phyloP scores from a whole-genome alignment of 2,888 invertebrate species.

The Pherbina coryleti region DNA sequence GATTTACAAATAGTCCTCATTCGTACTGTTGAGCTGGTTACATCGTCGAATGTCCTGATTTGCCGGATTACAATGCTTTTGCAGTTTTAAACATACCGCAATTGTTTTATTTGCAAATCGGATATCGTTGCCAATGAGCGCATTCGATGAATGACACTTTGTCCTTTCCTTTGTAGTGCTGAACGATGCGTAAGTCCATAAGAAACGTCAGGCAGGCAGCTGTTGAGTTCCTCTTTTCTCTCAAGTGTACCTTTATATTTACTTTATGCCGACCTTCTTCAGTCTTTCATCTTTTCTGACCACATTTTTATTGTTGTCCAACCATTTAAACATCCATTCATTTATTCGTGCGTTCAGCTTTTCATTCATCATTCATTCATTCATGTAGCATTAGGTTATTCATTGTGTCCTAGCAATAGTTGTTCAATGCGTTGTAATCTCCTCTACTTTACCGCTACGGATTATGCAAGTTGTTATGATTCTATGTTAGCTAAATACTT shows the following conservation, averaged over 20 bases:
- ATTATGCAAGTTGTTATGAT: slow-evolving; percentile 62
- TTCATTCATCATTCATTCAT: not conserved
- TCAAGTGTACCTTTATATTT: not conserved
- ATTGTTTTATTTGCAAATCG: slow-evolving; percentile 69
- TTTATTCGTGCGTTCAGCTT: not conserved
- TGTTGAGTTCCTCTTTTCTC: slow-evolving; percentile 28
- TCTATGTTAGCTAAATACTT: slow-evolving; percentile 35
- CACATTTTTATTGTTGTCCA: slow-evolving; percentile 1
- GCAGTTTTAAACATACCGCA: slow-evolving; percentile 59
- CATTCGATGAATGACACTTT: slow-evolving; percentile 21
- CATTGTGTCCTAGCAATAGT: slow-evolving; percentile 7
- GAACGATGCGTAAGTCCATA: not conserved
- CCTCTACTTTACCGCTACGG: slow-evolving; percentile 59
- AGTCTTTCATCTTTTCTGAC: slow-evolving; percentile 47
- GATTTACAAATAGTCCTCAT: slow-evolving; percentile 3
- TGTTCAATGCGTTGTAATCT: slow-evolving; percentile 59
- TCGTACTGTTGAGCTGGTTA: not conserved
- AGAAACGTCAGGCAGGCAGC: slow-evolving; percentile 10
- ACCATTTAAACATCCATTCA: not conserved
- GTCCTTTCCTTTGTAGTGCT: not conserved
- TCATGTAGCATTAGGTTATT: not conserved
- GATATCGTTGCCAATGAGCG: slow-evolving; percentile 52
- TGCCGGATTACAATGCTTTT: slow-evolving; percentile 64
- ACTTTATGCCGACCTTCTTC: not conserved
- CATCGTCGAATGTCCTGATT: slow-evolving; percentile 53